phyloP scores from a whole-genome alignment of 2,888 invertebrate genomes.

The Pyrocoelia pectoralis region DNA sequence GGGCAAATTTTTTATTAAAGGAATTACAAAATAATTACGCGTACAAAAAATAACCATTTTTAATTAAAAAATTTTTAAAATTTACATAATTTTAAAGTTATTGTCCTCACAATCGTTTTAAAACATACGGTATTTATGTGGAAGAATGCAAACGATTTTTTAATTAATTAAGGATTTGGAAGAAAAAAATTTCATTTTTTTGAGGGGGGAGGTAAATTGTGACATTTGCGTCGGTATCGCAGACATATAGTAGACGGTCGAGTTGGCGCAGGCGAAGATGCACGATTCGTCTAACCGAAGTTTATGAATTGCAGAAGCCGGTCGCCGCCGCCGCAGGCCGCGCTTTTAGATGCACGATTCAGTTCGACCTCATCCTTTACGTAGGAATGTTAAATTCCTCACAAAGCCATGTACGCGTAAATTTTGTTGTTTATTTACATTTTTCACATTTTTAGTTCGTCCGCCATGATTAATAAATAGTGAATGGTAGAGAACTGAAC shows the following conservation, averaged over 20 bases:
- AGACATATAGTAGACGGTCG: slow-evolving; percentile 31
- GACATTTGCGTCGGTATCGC: slow-evolving; percentile 17
- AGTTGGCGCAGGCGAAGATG: slow-evolving; percentile 29
- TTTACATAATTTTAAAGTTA: no score
- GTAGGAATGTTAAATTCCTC: slow-evolving; percentile 19
- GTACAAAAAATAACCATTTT: no score
- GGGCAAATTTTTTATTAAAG: no score
- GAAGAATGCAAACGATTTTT: no score
- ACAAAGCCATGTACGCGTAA: slow-evolving; percentile 19
- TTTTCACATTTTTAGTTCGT: slow-evolving; percentile 2
- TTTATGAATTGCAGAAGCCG: slow-evolving; percentile 14
- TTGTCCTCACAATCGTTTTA: no score
- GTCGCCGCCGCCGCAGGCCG: no score
- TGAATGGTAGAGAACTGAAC: not conserved
- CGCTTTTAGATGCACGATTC: slow-evolving; percentile 17
- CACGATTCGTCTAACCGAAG: slow-evolving; percentile 20
- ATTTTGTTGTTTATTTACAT: slow-evolving; percentile 31
- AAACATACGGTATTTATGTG: no score
- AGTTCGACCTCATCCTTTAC: slow-evolving; percentile 27
- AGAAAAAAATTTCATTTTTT: no score
- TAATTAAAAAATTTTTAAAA: no score
- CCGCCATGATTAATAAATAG: slow-evolving; percentile 3
- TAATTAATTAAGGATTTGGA: no score
- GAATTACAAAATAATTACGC: no score
- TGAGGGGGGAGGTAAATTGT: no score